Evolutionary conservation across 1,140 invertebrate genomes (phyloP).

Genomic region (Diploscapter pachys): DNA sequence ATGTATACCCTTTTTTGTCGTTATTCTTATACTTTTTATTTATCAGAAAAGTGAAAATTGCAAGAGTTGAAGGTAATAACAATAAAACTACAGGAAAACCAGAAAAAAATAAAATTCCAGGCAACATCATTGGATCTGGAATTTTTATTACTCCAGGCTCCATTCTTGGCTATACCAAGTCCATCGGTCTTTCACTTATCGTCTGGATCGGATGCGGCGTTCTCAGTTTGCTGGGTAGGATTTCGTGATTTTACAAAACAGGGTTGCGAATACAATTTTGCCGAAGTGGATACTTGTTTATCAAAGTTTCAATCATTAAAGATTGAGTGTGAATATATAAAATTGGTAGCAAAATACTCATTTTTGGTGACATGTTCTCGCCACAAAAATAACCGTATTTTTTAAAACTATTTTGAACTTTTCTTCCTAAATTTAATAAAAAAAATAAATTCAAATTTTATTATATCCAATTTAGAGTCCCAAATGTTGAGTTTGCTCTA

Average conservation of each 20-base stretch:
- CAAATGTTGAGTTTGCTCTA: background rate
- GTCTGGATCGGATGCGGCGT: conserved; percentile 6
- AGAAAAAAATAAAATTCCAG: background rate
- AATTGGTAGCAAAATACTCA: no score
- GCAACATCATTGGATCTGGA: conserved; percentile 19
- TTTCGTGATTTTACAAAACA: background rate
- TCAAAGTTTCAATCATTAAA: no score
- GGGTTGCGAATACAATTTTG: background rate
- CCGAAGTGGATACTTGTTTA: background rate
- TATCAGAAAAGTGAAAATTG: no score
- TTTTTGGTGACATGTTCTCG: no score
- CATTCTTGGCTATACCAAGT: conserved; percentile 3
- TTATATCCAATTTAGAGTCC: background rate
- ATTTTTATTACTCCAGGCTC: conserved; percentile 14
- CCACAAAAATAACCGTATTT: no score
- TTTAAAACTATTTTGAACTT: no score
- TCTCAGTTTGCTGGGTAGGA: conserved; percentile 16
- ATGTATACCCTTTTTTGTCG: no score
- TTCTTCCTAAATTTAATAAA: background rate
- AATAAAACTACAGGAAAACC: no score
- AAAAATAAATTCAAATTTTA: background rate
- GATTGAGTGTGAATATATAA: no score
- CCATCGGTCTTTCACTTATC: conserved; percentile 6
- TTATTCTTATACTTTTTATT: no score
- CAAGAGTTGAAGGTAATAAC: no score